Evolutionary conservation across 2,888 invertebrate genomes (phyloP), one percentile per base, ranked within the genome.

Genomic region (Dusona sp.): DNA sequence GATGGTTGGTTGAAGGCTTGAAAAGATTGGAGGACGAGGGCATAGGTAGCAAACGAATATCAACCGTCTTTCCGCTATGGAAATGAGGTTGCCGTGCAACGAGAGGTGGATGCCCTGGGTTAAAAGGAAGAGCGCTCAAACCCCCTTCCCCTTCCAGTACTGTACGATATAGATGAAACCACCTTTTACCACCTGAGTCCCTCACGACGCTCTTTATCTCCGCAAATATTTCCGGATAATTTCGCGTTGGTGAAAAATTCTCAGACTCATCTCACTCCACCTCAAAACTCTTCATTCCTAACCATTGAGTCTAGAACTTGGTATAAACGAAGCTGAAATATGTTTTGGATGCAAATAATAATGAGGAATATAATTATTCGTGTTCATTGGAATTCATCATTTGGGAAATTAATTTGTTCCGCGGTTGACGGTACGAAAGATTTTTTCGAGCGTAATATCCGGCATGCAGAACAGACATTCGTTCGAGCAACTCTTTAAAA

Each of bases 181-280:
- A 79, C 64, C 79, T 72, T 64, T 79, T 72, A 72, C 83, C 65
- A 74, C 79, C 72, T 79, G 79, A 79, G 68, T 74, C 67, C 54
- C 80, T 64, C 68, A 73, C 72, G 61, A 61, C 67, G 74, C 84
- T 82, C 48, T 75, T 75, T 83, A 75, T 75, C 79, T 87, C 81
- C 33, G 81, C 83, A 79, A 79, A 83, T 80, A 87, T 86, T 84
- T 87, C 75, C 84, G 82, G 79, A 87, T 84, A 82, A 79, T 84
- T 84, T 84, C 78, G 65, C 80, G 80, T 67, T 68, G 77, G 36
- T 77, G 29, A 77, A 81, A 81, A 81, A 83, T 83, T 65, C 67
- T 75, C 67, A 70, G 72, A 57, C 57, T 42, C 74, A 67, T 65
- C 73, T 51, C 80, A 25, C 33, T 36, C 64, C 42, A n/a, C 19